Base-by-base conservation (phyloP, 2,888 invertebrate species). In the Baronia brevicornis region DNA sequence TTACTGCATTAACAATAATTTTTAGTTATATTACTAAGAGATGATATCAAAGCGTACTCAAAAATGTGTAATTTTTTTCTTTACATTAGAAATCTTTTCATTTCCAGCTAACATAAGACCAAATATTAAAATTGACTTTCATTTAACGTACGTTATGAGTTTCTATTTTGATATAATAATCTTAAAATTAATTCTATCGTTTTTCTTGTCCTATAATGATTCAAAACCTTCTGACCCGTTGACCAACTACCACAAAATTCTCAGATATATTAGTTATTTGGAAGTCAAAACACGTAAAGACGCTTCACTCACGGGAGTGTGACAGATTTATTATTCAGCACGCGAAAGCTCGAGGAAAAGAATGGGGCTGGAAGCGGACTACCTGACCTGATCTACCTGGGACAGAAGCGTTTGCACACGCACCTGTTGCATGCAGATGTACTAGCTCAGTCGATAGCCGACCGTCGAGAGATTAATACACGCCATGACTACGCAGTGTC, bases 271-370 rank as follows among this genome's bases (percentile, higher is more conserved):
- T 14, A 24, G 18, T 25, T 10, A 5, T 5, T 50, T 46, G 40
- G 36, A 36, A 48, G 42, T 42, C 44, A 15, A 41, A 43, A 35
- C 46, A 48, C 48, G 48, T 46, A 43, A 44, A 43, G 40, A 40
- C 33, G 33, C 36, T 37, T 39, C 40, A 46, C 49, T 53, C 54
- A 56, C 60, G 51, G 62, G 60, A 57, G 57, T 43, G 46, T 51
- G 57, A 58, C 60, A 63, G 63, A 69, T 71, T 63, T 44, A 50
- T 63, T 68, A 73, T 70, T 74, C 67, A 59, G 68, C 60, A 47
- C 71, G 72, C 69, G 70, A 70, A 71, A 69, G 65, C 69, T 64
- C 52, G 33, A 36, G 39, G 30, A 36, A 29, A 43, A 32, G 36
- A 24, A n/a, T n/a, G 42, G 26, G 31, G 37, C 13, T 9, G 21